Conservation (phyloP, 2,113 vertebrate species). For the Sula dactylatra region DNA sequence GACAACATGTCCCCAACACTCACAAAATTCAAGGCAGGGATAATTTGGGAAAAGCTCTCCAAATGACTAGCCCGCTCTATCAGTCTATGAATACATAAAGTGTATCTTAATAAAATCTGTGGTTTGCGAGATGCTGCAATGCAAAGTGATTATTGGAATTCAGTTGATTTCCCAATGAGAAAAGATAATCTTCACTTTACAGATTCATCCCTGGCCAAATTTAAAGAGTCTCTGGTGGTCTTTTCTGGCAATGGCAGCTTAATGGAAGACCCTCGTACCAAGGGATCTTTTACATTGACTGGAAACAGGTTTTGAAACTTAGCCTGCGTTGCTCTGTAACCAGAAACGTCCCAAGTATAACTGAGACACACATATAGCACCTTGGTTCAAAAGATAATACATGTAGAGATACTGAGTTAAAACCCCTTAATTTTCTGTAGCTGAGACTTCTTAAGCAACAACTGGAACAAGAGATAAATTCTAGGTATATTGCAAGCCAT, state of each 20-base stretch:
- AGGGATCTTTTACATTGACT: background rate
- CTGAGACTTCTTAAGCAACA: background rate
- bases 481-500: no score
- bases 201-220: background rate
- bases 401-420: background rate
- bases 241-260: background rate
- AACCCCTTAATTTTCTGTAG: background rate
- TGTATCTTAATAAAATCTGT: background rate
- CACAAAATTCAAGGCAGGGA: no score
- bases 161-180: background rate
- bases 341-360: background rate
- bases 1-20: background rate
- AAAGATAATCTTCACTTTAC: background rate
- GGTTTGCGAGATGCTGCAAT: background rate
- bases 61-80: fast-evolving
- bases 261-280: no score
- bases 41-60: background rate
- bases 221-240: background rate
- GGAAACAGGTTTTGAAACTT: background rate
- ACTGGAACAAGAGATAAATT: background rate
- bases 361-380: background rate
- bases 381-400: background rate
- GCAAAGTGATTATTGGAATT: background rate
- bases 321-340: background rate
- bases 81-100: fast-evolving